Evolutionary conservation across 1,140 invertebrate genomes (phyloP), one percentile per base, ranked within the genome.

Genomic region (Lasaia peninsularis): DNA sequence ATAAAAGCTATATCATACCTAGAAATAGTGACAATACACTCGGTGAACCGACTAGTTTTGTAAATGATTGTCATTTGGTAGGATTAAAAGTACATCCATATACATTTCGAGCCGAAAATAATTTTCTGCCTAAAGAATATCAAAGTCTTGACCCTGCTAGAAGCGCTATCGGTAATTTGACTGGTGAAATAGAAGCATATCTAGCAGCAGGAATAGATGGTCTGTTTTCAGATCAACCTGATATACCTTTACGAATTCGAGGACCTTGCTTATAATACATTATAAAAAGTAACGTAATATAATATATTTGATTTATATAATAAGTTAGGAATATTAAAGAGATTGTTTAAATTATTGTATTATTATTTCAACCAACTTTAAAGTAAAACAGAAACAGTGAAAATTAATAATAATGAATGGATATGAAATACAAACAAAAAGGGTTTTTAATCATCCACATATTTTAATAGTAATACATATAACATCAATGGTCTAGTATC

Each of bases 31-130:
- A 80, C 24, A 64, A 79, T 10, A 79, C 57, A 11, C 69, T 88
- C 3, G 78, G 79, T 32, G 44, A 63, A 21, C 58, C 66, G 5
- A 86, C 83, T 2, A 75, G 12, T 50, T 86, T 81, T 54, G 81
- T 88, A 1, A 16, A 18, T 0, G 69, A 86, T 53, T 79, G 81
- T 34, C 86, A 88, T 61, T 62, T 59, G 12, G 80, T 65, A n/a
- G 78, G 80, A 4, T 62, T 88, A 2, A 80, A 88, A 63, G 83
- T 88, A 5, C 86, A 88, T 33, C 81, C 83, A 0, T 88, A 81
- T 44, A 88, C 86, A 2, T 88, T 86, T 56, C 69, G 86, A 11
- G 76, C 82, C 20, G 86, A 86, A 65, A 88, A 86, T 44, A 24
- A 55, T 14, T 88, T 66, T 52, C 63, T 88, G 9, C 86, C 86